These are phyloP conservation scores for Mesoclemmys tuberculata DNA, from an alignment of 2,113 vertebrate species.

Conservation along the genomic window DNA sequence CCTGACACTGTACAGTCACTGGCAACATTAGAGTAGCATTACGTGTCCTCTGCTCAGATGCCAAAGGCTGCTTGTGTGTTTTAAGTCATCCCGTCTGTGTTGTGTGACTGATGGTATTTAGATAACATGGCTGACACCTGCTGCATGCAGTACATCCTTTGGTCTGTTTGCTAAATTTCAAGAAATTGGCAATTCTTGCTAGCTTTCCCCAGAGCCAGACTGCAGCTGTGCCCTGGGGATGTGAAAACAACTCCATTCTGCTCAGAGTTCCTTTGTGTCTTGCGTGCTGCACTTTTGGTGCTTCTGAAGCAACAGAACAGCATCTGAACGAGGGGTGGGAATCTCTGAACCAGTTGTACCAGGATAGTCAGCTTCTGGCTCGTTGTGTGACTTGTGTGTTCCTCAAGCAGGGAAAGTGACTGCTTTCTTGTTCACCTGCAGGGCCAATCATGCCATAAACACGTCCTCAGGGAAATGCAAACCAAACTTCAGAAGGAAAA, in stretches of 20 bases:
- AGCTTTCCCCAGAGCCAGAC: neutral
- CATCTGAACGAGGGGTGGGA: too few relatives aligned
- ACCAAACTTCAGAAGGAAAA: neutral
- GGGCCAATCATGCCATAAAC: neutral
- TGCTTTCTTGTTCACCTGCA: neutral
- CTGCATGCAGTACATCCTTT: too few relatives aligned
- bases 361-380: conserved; percentile 3
- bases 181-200: neutral
- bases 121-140: too few relatives aligned
- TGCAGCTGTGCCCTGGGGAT: neutral
- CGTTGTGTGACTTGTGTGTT: neutral
- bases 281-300: too few relatives aligned
- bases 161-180: fast-evolving
- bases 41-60: neutral
- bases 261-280: too few relatives aligned
- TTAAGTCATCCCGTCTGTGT: too few relatives aligned
- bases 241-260: neutral
- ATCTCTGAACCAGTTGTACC: neutral
- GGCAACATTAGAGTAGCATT: neutral
- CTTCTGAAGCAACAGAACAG: too few relatives aligned
- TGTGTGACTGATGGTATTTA: too few relatives aligned
- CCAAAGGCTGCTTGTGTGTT: too few relatives aligned
- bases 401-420: neutral
- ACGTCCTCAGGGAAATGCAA: neutral
- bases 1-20: neutral